A percentile compares a stretch with the other conserved stretches of the same genome.
Evolutionary conservation across 2,888 invertebrate species (phyloP).

Genomic region (Cheilosia vernalis): DNA sequence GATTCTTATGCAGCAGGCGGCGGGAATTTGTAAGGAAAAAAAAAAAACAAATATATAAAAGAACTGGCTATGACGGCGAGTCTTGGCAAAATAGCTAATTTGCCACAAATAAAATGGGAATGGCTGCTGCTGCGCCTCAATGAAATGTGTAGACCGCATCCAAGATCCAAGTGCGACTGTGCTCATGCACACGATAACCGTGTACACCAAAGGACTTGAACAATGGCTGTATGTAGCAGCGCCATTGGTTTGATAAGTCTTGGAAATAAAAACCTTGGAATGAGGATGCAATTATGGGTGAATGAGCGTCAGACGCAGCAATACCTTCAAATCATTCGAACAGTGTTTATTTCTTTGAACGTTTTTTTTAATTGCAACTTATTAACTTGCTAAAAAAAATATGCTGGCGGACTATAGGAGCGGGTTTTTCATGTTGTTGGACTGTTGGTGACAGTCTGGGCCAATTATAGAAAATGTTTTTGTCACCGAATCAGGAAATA

Average conservation of each 20-base stretch:
- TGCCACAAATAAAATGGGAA: slow-evolving; percentile 44
- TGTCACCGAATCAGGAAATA: too few species aligned
- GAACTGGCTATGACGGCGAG: slow-evolving; percentile 14
- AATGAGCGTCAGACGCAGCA: slow-evolving; percentile 62
- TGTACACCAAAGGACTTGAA: slow-evolving; percentile 46
- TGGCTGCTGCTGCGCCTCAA: slow-evolving; percentile 48
- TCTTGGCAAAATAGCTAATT: slow-evolving; percentile 53
- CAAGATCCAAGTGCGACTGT: slow-evolving; percentile 21
- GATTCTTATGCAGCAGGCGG: slow-evolving; percentile 36
- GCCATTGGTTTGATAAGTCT: slow-evolving; percentile 12
- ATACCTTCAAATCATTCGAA: slow-evolving; percentile 54
- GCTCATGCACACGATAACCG: slow-evolving; percentile 43
- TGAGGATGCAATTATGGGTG: slow-evolving; percentile 69
- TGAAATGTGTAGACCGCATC: slow-evolving; percentile 26
- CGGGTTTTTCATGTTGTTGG: background rate
- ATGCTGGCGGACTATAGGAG: slow-evolving; percentile 2
- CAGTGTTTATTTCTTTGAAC: slow-evolving; percentile 20
- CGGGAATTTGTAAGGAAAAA: background rate
- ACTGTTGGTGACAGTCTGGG: background rate
- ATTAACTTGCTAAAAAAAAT: slow-evolving; percentile 14
- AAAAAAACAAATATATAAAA: background rate
- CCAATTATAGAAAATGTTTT: too few species aligned
- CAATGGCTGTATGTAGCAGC: slow-evolving; percentile 37
- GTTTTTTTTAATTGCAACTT: slow-evolving; percentile 51
- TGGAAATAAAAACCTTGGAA: slow-evolving; percentile 15